Percentiles rank a stretch among this genome's conserved stretches.
Conservation (phyloP, 2,113 vertebrate species). For the Urocitellus parryii region DNA sequence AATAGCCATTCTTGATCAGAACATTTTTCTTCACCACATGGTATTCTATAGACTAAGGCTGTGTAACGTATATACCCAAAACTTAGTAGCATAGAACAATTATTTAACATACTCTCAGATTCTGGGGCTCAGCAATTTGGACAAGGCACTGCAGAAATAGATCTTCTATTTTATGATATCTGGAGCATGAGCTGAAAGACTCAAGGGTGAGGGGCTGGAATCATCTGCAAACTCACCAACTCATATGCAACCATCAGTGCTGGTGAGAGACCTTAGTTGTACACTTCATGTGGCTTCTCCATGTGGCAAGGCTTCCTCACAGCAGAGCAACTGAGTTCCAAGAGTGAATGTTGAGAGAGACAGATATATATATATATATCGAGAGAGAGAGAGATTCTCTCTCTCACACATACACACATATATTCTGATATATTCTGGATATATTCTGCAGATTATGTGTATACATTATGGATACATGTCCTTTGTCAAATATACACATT, state of each 20-base stretch:
- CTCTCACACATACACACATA: too few relatives aligned
- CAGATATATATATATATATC: too few relatives aligned
- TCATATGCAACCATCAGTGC: background rate
- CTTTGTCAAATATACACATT: background rate
- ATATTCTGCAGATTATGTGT: too few relatives aligned
- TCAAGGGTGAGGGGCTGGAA: background rate
- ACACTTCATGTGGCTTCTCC: background rate
- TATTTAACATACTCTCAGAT: background rate
- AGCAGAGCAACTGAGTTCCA: slow-evolving; percentile 1
- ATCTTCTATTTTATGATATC: background rate
- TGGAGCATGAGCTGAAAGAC: background rate
- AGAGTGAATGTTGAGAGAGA: background rate
- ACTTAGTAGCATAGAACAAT: background rate
- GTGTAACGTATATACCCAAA: background rate
- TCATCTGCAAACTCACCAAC: background rate
- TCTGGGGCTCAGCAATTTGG: background rate
- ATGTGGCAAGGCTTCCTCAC: slow-evolving; percentile 17
- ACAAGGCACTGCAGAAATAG: background rate
- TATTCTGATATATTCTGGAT: too few relatives aligned
- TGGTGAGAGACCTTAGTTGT: background rate
- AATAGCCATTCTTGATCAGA: background rate
- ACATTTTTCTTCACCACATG: background rate
- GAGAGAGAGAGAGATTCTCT: too few relatives aligned
- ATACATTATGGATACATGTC: background rate
- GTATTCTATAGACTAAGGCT: background rate